Percentiles rank a stretch among this genome's conserved stretches.
These are phyloP conservation scores for Phyllopteryx taeniolatus DNA, from an alignment of 2,113 vertebrate species.

Conservation along the genomic window DNA sequence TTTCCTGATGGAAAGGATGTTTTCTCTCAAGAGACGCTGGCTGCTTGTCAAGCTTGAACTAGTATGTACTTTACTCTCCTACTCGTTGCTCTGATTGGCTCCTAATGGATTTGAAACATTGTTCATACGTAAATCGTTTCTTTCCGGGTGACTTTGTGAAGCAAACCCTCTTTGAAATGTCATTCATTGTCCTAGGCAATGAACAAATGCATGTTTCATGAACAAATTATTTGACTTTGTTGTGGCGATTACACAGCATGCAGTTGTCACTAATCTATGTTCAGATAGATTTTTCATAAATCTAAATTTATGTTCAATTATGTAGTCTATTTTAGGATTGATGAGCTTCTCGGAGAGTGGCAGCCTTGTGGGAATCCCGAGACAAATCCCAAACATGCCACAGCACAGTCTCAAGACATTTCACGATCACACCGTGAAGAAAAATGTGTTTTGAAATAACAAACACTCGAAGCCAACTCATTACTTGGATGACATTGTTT, in stretches of 20 bases:
- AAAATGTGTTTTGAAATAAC: constrained; percentile 79
- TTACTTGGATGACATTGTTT: constrained; percentile 77
- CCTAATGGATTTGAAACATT: too few species aligned
- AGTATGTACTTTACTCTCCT: too few species aligned
- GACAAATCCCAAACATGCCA: constrained; percentile 73
- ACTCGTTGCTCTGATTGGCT: too few species aligned
- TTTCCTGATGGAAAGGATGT: too few species aligned
- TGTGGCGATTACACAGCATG: not conserved
- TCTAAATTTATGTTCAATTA: constrained; percentile 6
- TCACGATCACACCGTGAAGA: constrained; percentile 80
- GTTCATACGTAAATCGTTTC: too few species aligned
- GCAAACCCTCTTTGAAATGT: too few species aligned
- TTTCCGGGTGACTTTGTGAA: too few species aligned
- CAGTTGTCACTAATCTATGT: not conserved
- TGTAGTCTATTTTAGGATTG: constrained; percentile 24
- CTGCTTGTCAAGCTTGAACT: too few species aligned
- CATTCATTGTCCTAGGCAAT: too few species aligned
- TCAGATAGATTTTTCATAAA: not conserved
- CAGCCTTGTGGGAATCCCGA: constrained; percentile 37
- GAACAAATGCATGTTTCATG: too few species aligned
- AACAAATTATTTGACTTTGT: too few species aligned
- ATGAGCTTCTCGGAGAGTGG: constrained; percentile 8
- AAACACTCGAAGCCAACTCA: constrained; percentile 72
- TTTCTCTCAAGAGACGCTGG: too few species aligned
- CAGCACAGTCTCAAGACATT: constrained; percentile 78